phyloP scores from a whole-genome alignment of 2,888 invertebrate species.

The Callyntrura guangdongensis region DNA sequence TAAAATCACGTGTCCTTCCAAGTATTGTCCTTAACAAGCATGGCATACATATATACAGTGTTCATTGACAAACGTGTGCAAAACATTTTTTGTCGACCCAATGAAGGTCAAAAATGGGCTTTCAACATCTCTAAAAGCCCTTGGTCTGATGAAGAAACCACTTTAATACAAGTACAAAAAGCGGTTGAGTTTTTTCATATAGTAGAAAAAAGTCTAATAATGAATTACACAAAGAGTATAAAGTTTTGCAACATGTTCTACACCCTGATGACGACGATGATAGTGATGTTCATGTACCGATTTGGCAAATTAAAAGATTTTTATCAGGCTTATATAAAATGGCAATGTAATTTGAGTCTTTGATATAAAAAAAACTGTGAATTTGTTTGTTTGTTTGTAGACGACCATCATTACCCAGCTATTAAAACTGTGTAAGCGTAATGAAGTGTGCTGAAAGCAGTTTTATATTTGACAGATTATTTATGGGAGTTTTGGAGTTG shows the following conservation, averaged over 20 bases:
- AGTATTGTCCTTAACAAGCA: neutral
- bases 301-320: neutral
- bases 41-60: neutral
- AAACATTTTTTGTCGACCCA: neutral
- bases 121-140: neutral
- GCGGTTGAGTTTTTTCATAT: neutral
- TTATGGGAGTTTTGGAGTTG: neutral
- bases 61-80: neutral
- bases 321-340: neutral
- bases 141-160: neutral
- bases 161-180: neutral
- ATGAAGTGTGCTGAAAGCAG: neutral
- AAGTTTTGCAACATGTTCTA: neutral
- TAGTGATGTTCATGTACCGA: neutral
- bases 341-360: neutral
- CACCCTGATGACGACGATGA: neutral
- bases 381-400: neutral
- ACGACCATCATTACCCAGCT: neutral
- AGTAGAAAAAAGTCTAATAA: neutral
- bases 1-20: too few relatives aligned
- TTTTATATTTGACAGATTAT: neutral
- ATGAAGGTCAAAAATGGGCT: slow-evolving; percentile 22
- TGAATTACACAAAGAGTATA: neutral
- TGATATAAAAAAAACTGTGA: neutral
- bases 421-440: neutral